Evolutionary conservation across 2,113 vertebrate genomes (phyloP).

Genomic region (Coptodon rendalli): DNA sequence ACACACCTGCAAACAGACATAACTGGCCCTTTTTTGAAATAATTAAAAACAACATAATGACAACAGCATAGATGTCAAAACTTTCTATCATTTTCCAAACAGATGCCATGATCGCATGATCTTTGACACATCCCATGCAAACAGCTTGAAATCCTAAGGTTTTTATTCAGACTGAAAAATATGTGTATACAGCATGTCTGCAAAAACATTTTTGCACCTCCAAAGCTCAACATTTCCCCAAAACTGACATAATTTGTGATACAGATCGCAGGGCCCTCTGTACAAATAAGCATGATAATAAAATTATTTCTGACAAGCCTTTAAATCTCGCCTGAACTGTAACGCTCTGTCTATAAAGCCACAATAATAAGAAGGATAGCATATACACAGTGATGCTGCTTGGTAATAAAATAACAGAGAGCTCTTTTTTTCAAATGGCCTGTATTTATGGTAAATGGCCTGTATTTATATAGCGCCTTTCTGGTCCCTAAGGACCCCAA

Average conservation of each 20-base stretch:
- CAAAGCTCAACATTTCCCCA: not conserved
- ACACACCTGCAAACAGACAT: not conserved
- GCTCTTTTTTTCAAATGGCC: too few relatives aligned
- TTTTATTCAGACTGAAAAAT: not conserved
- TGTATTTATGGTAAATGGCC: too few relatives aligned
- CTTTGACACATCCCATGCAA: not conserved
- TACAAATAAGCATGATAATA: not conserved
- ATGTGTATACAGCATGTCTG: not conserved
- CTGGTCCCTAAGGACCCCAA: too few relatives aligned
- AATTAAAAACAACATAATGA: not conserved
- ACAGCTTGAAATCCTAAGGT: not conserved
- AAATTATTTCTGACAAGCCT: not conserved
- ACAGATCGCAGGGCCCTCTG: not conserved
- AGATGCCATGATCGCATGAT: not conserved
- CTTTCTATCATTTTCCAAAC: not conserved
- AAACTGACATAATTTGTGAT: not conserved
- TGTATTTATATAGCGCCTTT: too few relatives aligned
- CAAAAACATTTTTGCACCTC: not conserved
- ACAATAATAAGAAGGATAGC: not conserved
- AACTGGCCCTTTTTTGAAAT: not conserved
- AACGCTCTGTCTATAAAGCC: rapidly evolving
- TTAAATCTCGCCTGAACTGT: not conserved
- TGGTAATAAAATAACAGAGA: not conserved
- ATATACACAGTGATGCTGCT: not conserved
- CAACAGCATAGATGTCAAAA: not conserved